Evolutionary conservation across 2,113 vertebrate genomes (phyloP), one percentile per base, ranked within the genome.

Genomic region (Chrysochloris asiatica): DNA sequence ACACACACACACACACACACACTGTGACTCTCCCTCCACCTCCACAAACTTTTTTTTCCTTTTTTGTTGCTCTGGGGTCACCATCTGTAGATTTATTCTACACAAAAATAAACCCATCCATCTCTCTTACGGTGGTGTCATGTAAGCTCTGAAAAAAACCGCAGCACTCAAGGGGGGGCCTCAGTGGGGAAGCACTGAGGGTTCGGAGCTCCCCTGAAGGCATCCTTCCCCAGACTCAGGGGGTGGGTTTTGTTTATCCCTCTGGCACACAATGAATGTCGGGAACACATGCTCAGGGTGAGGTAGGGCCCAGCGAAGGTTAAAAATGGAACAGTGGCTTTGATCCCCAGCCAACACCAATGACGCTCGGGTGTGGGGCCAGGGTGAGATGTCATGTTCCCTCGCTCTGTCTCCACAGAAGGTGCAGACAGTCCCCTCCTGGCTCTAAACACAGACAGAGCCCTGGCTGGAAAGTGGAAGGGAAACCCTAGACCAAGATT

Each of bases 181-280:
- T 1, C 71, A 65, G 92, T 95, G 94, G 97, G 97, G 97, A 97
- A 93, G 93, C 96, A 97, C 96, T 98, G 19, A 82, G n/a, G 87
- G 95, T 94, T 95, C 21, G 28, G 95, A 83, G 92, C 83, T 97
- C 97, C 97, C 97, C 59, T n/a, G 72, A 97, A 97, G 94, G 97
- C 97, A 95, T 98, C 97, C 97, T 96, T 97, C 96, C 95, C 97
- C 93, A 3, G 95, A 95, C 95, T 36, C 84, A 92, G 97, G 96
- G 97, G 96, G 96, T 97, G 97, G 97, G 95, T 96, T 97, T 97
- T 98, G 98, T 98, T 98, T 98, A 98, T 97, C 90, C 97, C 95
- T 96, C 97, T 98, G 98, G 98, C 97, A 98, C 97, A 98, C 97
- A 97, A 98, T 98, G 97, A 97, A 97, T 97, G 97, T 96, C 97